Evolutionary conservation across 30 jellyfish, hydroid and myxozoan genomes (phyloP).

Genomic region (Cassiopea andromeda): DNA sequence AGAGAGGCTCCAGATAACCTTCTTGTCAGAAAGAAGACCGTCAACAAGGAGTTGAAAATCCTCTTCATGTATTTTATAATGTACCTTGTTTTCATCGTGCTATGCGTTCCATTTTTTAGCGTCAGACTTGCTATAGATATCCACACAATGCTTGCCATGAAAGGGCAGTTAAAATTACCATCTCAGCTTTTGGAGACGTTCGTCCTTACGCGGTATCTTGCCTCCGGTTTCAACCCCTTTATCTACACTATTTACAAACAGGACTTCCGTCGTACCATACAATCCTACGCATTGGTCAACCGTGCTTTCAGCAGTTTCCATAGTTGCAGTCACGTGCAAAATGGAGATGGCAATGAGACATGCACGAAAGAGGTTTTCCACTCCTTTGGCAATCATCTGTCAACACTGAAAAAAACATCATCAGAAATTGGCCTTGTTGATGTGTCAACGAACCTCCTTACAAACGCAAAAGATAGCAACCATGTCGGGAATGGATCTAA

Average conservation of each 20-base stretch:
- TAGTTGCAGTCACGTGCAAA: conserved; percentile 11
- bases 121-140: conserved; percentile 54
- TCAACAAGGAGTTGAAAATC: conserved; percentile 52
- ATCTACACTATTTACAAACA: conserved; percentile 76
- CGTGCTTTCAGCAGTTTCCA: not conserved
- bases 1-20: conserved; percentile 71
- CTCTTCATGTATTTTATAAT: conserved; percentile 59
- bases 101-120: conserved; percentile 73
- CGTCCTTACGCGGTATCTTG: conserved; percentile 52
- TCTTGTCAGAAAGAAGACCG: conserved; percentile 43
- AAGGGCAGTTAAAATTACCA: not conserved
- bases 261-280: conserved; percentile 70
- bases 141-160: conserved; percentile 3
- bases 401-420: conserved; percentile 28
- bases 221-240: conserved; percentile 75
- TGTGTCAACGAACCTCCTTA: not conserved
- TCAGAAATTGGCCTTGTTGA: conserved; percentile 46
- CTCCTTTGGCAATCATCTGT: conserved; percentile 57
- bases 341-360: conserved; percentile 45
- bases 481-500: conserved; percentile 3
- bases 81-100: conserved; percentile 54
- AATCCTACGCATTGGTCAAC: conserved; percentile 15
- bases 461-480: not conserved
- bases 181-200: conserved; percentile 40
- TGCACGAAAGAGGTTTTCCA: conserved; percentile 37